phyloP scores from a whole-genome alignment of 1,140 invertebrate species.

The Euglossa dilemma region DNA sequence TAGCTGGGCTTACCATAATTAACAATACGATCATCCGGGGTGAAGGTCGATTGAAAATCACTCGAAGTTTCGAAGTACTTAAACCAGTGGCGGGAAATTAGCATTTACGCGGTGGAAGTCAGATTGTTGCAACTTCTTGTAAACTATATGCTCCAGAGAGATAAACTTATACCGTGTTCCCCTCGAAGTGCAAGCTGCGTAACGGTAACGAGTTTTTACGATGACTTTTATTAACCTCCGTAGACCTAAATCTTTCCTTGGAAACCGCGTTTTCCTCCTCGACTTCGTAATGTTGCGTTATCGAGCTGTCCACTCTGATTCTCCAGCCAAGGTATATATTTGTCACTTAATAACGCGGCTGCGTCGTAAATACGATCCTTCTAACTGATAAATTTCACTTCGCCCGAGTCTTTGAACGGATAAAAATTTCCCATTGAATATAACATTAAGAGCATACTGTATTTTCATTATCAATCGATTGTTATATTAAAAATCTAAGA shows the following conservation, averaged over 20 bases:
- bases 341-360: too few relatives aligned
- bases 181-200: background rate
- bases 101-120: background rate
- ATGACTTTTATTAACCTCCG: slow-evolving; percentile 37
- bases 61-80: slow-evolving; percentile 8
- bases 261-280: background rate
- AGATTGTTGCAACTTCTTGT: slow-evolving; percentile 32
- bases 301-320: background rate
- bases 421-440: too few relatives aligned
- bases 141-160: slow-evolving; percentile 22
- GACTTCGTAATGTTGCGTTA: background rate
- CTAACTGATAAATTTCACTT: too few relatives aligned
- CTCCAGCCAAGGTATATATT: too few relatives aligned
- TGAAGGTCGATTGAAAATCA: slow-evolving; percentile 30
- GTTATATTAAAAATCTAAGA: too few relatives aligned
- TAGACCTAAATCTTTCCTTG: background rate
- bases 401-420: too few relatives aligned
- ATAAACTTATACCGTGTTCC: background rate
- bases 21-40: slow-evolving; percentile 12
- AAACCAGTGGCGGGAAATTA: slow-evolving; percentile 13
- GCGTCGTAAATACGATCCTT: too few relatives aligned
- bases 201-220: slow-evolving; percentile 31
- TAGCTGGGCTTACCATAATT: slow-evolving; percentile 1
- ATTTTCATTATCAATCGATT: too few relatives aligned
- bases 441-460: too few relatives aligned